These are phyloP conservation scores for Gonatopus flavifemur DNA, from an alignment of 1,140 invertebrate species.

Conservation along the genomic window DNA sequence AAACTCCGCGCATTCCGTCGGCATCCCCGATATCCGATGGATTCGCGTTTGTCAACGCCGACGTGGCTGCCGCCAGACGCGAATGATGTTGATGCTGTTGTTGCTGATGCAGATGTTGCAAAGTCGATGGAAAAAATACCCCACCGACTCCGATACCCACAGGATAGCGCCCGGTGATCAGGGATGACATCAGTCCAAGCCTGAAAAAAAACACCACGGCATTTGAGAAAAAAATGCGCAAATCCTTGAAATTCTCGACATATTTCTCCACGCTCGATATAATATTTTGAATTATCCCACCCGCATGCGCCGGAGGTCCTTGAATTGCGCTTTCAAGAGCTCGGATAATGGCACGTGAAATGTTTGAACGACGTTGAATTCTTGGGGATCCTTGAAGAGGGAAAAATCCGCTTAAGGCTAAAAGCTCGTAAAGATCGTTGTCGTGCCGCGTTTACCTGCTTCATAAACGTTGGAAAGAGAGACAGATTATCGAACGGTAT, in stretches of 20 bases:
- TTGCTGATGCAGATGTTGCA: conserved; percentile 53
- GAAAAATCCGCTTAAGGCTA: conserved; percentile 29
- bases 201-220: too few relatives aligned
- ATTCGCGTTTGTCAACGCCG: conserved; percentile 49
- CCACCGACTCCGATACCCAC: conserved; percentile 60
- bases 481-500: not conserved
- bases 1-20: conserved; percentile 49
- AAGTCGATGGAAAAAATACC: conserved; percentile 55
- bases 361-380: conserved; percentile 18
- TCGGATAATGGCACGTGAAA: conserved; percentile 6
- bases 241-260: too few relatives aligned
- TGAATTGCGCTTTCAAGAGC: too few relatives aligned
- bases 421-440: conserved; percentile 12
- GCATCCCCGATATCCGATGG: conserved; percentile 39
- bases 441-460: conserved; percentile 10
- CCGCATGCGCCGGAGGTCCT: conserved; percentile 11
- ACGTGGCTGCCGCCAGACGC: conserved; percentile 44
- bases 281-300: not conserved
- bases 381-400: too few relatives aligned
- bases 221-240: too few relatives aligned
- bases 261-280: not conserved
- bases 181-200: conserved; percentile 74
- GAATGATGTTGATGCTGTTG: conserved; percentile 48
- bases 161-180: conserved; percentile 69
- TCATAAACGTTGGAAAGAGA: not conserved